phyloP scores from a whole-genome alignment of 1,140 invertebrate genomes.

The Trypoxylus dichotomus region DNA sequence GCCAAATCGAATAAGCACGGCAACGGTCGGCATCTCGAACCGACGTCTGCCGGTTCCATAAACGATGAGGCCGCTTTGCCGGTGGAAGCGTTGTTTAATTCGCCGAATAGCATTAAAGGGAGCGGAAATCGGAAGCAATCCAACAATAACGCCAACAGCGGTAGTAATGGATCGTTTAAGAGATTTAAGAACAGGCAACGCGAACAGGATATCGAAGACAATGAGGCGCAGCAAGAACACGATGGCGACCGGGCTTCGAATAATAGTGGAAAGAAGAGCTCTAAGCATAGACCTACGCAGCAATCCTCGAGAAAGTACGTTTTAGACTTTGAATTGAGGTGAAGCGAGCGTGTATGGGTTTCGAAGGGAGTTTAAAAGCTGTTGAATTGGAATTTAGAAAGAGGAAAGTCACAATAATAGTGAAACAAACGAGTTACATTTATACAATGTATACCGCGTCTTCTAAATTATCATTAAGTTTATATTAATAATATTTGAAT shows the following conservation, averaged over 20 bases:
- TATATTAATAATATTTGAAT: too few relatives aligned
- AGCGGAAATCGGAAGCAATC: slow-evolving; percentile 57
- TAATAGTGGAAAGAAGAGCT: not conserved
- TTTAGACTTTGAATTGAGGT: not conserved
- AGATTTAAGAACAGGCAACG: slow-evolving; percentile 49
- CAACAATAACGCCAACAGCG: not conserved
- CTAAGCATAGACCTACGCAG: not conserved
- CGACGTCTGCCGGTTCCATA: slow-evolving; percentile 60
- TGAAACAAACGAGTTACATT: not conserved
- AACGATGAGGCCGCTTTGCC: slow-evolving; percentile 60
- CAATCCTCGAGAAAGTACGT: slow-evolving; percentile 25
- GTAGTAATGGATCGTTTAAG: slow-evolving; percentile 47
- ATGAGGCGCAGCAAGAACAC: slow-evolving; percentile 45
- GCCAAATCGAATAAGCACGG: slow-evolving; percentile 55
- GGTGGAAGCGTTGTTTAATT: slow-evolving; percentile 49
- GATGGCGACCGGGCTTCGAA: slow-evolving; percentile 33
- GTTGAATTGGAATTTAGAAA: slow-evolving; percentile 16
- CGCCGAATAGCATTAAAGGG: slow-evolving; percentile 57
- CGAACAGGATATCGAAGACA: slow-evolving; percentile 52
- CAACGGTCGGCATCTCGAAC: slow-evolving; percentile 59
- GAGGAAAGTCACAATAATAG: not conserved
- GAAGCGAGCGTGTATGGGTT: not conserved
- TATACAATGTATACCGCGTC: not conserved
- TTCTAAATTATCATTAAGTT: too few relatives aligned
- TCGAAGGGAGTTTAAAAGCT: not conserved